These are phyloP conservation scores for Pterois miles DNA, from an alignment of 2,797 vertebrate genomes.

Conservation along the genomic window DNA sequence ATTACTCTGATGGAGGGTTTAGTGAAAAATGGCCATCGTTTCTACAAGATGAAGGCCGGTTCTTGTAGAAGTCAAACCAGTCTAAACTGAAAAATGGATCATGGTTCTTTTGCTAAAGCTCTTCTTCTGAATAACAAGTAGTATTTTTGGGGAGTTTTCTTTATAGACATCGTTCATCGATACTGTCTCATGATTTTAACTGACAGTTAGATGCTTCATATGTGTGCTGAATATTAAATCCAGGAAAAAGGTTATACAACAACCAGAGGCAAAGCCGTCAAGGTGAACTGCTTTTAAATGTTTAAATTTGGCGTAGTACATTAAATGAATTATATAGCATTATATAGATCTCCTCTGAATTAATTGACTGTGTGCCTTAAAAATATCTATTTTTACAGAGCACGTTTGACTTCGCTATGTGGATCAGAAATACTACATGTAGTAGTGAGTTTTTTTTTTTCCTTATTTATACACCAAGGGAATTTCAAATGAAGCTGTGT, in stretches of 20 bases:
- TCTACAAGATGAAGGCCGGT: not conserved
- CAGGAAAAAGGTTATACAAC: not conserved
- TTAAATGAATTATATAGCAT: not conserved
- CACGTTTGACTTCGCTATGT: not conserved
- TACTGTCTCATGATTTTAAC: not conserved
- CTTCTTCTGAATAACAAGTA: conserved; percentile 1
- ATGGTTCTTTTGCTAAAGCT: not conserved
- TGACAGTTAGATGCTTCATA: not conserved
- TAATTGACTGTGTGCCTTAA: not conserved
- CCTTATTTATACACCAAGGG: not conserved
- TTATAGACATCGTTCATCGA: not conserved
- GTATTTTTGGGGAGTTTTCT: not conserved
- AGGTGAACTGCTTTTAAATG: not conserved
- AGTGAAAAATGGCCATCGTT: conserved; percentile 34
- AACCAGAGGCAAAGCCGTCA: not conserved
- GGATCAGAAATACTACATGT: not conserved
- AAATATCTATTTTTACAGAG: not conserved
- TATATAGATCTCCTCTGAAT: not conserved
- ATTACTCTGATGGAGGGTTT: conserved; percentile 42
- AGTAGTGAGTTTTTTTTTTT: not conserved
- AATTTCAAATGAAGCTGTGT: not conserved
- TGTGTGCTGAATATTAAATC: not conserved
- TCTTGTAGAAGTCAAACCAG: conserved; percentile 9
- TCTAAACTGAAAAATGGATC: conserved; percentile 20
- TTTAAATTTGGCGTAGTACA: not conserved